Evolutionary conservation across 2,888 invertebrate genomes (phyloP).

Genomic region (Perizoma flavofasciatum): DNA sequence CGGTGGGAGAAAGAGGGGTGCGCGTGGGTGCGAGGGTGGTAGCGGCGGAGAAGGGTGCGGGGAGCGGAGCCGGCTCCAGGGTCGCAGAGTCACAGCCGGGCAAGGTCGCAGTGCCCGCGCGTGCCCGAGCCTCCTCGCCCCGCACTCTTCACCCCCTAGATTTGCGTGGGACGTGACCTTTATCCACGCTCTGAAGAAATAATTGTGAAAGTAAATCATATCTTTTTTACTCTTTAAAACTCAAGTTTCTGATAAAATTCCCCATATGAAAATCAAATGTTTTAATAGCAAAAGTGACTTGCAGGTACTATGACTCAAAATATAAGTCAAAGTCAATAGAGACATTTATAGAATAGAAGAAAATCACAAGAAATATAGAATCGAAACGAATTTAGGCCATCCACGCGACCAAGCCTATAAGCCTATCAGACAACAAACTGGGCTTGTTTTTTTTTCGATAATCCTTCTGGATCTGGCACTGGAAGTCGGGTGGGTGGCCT

Average conservation of each 20-base stretch:
- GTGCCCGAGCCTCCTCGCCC: conserved; percentile 63
- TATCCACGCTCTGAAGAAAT: conserved; percentile 78
- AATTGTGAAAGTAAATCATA: conserved; percentile 77
- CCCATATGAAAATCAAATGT: conserved; percentile 3
- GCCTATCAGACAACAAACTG: too few relatives aligned
- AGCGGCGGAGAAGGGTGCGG: conserved; percentile 40
- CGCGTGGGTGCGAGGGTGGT: conserved; percentile 57
- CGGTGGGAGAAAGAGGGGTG: conserved; percentile 53
- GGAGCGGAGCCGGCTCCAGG: conserved; percentile 71
- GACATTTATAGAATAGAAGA: too few relatives aligned
- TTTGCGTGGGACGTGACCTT: conserved; percentile 82
- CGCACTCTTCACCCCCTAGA: conserved; percentile 71
- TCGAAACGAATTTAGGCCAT: too few relatives aligned
- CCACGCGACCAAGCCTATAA: too few relatives aligned
- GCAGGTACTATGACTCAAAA: too few relatives aligned
- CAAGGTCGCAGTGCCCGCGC: conserved; percentile 82
- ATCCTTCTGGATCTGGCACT: too few relatives aligned
- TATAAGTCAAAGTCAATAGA: too few relatives aligned
- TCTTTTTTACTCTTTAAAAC: conserved; percentile 60
- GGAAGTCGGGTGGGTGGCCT: too few relatives aligned
- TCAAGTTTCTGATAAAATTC: conserved; percentile 38
- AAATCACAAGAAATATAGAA: too few relatives aligned
- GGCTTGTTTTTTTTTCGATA: too few relatives aligned
- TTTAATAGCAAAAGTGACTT: background rate
- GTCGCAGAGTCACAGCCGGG: conserved; percentile 84